These are phyloP conservation scores for Toxostoma redivivum DNA, from an alignment of 2,113 vertebrate species.

Conservation along the genomic window DNA sequence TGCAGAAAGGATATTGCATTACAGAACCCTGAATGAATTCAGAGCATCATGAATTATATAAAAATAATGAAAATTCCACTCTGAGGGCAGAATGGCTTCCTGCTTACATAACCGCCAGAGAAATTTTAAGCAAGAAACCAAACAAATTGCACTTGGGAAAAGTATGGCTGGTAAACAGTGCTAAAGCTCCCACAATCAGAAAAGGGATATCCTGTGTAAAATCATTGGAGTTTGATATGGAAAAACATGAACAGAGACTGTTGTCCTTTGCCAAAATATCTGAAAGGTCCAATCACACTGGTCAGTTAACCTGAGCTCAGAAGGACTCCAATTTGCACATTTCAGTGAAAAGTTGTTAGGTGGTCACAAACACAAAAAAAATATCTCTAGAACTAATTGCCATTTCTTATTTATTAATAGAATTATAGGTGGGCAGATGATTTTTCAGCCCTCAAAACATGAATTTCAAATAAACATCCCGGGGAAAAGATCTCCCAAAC, in stretches of 20 bases:
- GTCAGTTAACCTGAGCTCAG: not conserved
- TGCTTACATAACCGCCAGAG: slow-evolving; percentile 6
- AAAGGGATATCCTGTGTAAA: not conserved
- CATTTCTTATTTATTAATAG: not conserved
- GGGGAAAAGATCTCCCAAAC: not conserved
- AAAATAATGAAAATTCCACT: not conserved
- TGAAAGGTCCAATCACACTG: not conserved
- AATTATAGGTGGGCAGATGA: not conserved
- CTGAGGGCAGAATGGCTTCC: not conserved
- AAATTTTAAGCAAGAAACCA: not conserved
- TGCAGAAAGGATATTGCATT: slow-evolving; percentile 4
- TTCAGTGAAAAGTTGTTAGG: not conserved
- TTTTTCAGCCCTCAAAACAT: not conserved
- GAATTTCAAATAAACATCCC: not conserved
- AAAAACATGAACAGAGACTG: not conserved
- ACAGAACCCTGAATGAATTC: slow-evolving; percentile 19
- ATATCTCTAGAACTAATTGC: not conserved
- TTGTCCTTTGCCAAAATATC: not conserved
- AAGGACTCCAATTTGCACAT: not conserved
- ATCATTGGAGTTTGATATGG: not conserved
- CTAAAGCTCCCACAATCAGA: not conserved
- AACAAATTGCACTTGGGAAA: not conserved
- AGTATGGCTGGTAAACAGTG: not conserved
- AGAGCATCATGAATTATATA: not conserved
- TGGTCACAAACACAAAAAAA: not conserved